Conservation (phyloP, 2,113 vertebrate species). For the Vidua macroura region DNA sequence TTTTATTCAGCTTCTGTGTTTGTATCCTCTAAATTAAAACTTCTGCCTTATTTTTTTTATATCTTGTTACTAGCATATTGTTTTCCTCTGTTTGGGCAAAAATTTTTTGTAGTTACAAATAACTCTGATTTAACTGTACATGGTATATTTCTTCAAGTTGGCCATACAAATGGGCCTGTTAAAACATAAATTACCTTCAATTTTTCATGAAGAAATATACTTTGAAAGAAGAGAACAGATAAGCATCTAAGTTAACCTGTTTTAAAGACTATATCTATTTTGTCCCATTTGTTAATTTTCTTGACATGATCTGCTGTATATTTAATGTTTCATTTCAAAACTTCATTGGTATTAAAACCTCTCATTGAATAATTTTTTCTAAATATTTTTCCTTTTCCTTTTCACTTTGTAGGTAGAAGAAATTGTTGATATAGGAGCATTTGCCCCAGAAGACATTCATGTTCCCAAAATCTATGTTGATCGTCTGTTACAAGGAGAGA, state of each 20-base stretch:
- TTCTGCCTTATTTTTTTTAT: slow-evolving; percentile 11
- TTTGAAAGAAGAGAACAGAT: neutral
- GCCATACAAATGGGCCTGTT: neutral
- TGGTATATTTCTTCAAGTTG: neutral
- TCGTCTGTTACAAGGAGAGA: slow-evolving; percentile 85
- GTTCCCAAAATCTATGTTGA: slow-evolving; percentile 96
- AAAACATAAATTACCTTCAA: neutral
- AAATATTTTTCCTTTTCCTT: neutral
- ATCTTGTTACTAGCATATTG: neutral
- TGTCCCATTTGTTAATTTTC: neutral
- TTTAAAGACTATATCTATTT: neutral
- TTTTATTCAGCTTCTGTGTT: neutral
- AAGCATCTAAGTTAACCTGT: neutral
- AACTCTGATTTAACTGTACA: neutral
- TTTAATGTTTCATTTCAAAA: neutral
- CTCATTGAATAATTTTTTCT: neutral
- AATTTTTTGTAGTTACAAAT: neutral
- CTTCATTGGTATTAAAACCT: neutral
- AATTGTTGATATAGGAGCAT: slow-evolving; percentile 90
- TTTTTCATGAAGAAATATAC: neutral
- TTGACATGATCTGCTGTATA: neutral
- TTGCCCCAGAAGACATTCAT: slow-evolving; percentile 93
- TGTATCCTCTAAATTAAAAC: neutral
- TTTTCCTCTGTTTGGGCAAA: neutral
- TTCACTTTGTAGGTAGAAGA: slow-evolving; percentile 88